Conservation (phyloP, 1,140 invertebrate species). For the Mamestra configurata region DNA sequence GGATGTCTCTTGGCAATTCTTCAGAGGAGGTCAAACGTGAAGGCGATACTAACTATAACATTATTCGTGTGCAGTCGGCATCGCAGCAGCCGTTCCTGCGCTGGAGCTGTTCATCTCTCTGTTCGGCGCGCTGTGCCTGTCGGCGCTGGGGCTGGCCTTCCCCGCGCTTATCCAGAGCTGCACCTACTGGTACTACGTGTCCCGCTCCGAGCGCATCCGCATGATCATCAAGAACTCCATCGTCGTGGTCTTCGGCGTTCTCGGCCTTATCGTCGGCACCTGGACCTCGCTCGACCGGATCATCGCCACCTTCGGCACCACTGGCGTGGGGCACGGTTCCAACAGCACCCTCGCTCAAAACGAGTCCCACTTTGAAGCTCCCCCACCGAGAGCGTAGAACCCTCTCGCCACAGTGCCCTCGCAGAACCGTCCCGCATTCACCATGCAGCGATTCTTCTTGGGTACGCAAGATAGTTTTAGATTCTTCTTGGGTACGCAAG, state of each 20-base stretch:
- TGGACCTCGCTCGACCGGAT: conserved; percentile 91
- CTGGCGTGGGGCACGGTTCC: neutral
- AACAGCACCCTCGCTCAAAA: conserved; percentile 1
- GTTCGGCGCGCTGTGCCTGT: conserved; percentile 95
- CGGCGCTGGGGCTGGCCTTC: conserved; percentile 95
- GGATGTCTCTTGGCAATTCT: too few relatives aligned
- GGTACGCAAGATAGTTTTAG: conserved; percentile 9
- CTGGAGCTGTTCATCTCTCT: conserved; percentile 96
- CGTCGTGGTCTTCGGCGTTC: conserved; percentile 91
- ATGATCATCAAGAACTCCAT: conserved; percentile 91
- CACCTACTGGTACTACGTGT: conserved; percentile 89
- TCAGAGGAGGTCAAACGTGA: neutral
- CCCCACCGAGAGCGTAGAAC: conserved; percentile 8
- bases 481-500: conserved; percentile 19
- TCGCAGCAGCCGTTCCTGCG: conserved; percentile 93
- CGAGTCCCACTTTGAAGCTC: neutral
- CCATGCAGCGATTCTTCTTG: conserved; percentile 32
- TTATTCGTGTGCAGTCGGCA: conserved; percentile 89
- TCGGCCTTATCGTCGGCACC: conserved; percentile 91
- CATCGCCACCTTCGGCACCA: conserved; percentile 85
- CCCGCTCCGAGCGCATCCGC: conserved; percentile 80
- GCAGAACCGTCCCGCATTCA: conserved; percentile 39
- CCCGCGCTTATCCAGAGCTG: conserved; percentile 94
- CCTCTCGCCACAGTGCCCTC: conserved; percentile 36
- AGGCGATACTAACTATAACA: neutral